Percentiles rank a stretch among this genome's conserved stretches.
These are phyloP conservation scores for Drepana arcuata DNA, from an alignment of 1,140 invertebrate species.

Conservation along the genomic window DNA sequence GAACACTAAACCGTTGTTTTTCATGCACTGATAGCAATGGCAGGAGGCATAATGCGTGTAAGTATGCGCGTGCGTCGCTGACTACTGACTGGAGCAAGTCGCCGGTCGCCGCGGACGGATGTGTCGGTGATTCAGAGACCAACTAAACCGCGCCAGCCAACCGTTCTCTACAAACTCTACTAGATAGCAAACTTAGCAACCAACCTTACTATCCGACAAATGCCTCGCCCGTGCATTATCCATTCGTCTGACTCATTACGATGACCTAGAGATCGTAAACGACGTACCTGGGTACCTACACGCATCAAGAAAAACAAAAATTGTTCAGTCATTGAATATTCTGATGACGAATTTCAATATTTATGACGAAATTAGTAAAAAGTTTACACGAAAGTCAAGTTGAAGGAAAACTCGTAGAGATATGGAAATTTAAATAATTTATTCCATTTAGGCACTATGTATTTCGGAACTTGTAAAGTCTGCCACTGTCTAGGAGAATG, in stretches of 20 bases:
- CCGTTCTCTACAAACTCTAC: slow-evolving; percentile 33
- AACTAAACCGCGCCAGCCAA: slow-evolving; percentile 31
- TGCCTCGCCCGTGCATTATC: slow-evolving; percentile 5
- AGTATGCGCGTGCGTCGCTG: slow-evolving; percentile 42
- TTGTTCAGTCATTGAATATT: no score
- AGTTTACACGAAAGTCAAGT: no score
- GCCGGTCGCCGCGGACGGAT: slow-evolving; percentile 29
- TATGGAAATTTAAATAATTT: no score
- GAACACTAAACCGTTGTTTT: slow-evolving; percentile 37
- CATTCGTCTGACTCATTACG: slow-evolving; percentile 13
- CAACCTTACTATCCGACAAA: no score
- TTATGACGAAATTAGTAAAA: no score
- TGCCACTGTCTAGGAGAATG: no score
- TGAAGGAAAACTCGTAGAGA: no score
- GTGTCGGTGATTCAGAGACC: slow-evolving; percentile 42
- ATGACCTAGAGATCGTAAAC: slow-evolving; percentile 9
- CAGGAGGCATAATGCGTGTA: slow-evolving; percentile 33
- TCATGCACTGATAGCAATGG: slow-evolving; percentile 42
- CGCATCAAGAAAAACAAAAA: no score
- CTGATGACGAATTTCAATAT: no score
- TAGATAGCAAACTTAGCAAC: slow-evolving; percentile 11
- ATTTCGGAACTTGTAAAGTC: no score
- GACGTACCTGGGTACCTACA: no score
- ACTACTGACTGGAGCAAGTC: slow-evolving; percentile 21
- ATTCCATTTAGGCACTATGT: no score